Conservation (phyloP, 2,113 vertebrate species). For the Melozone crissalis region DNA sequence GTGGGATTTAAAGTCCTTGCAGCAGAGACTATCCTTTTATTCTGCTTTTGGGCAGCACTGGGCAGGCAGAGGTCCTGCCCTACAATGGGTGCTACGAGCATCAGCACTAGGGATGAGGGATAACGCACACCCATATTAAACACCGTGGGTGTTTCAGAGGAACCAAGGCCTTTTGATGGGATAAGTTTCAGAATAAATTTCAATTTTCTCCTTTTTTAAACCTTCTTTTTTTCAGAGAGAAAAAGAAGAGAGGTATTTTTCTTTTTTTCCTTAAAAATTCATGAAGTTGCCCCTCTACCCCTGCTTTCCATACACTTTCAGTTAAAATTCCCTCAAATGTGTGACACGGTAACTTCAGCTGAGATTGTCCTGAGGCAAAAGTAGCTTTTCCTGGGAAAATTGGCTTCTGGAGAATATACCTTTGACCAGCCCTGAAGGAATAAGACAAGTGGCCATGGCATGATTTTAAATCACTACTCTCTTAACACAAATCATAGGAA, state of each 20-base stretch:
- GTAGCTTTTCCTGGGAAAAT: background rate
- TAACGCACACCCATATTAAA: rapidly evolving
- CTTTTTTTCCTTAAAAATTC: background rate
- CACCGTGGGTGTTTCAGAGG: background rate
- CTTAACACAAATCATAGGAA: background rate
- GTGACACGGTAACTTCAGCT: background rate
- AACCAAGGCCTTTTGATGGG: background rate
- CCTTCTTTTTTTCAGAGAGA: background rate
- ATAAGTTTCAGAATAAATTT: background rate
- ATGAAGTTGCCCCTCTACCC: background rate
- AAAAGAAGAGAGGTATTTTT: background rate
- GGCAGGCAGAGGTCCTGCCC: background rate
- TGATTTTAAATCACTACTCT: background rate
- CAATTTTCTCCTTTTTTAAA: background rate
- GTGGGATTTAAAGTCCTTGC: background rate
- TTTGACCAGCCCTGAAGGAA: background rate
- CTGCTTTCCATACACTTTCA: background rate
- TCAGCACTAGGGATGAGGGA: background rate
- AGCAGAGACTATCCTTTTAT: background rate
- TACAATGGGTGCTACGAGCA: rapidly evolving
- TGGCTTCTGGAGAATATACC: background rate
- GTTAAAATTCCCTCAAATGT: background rate
- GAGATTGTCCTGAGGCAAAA: background rate
- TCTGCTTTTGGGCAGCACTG: background rate
- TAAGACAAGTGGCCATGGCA: background rate